Conservation (phyloP, 2,797 vertebrate species). For the Sylvilagus floridanus region DNA sequence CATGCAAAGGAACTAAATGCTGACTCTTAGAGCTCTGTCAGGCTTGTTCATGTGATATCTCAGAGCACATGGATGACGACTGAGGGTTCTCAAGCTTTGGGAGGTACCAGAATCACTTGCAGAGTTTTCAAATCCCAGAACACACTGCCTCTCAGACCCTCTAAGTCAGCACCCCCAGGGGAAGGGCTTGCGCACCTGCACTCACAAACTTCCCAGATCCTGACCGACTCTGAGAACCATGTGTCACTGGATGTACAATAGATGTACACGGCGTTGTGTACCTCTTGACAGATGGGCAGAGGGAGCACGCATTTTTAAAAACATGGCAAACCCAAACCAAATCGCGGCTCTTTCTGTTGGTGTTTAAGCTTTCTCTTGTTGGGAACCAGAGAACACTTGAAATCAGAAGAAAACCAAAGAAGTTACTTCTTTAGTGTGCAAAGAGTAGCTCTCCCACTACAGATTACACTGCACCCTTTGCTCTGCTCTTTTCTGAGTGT, state of each 20-base stretch:
- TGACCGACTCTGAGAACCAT: neutral
- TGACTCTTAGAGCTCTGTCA: neutral
- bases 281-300: neutral
- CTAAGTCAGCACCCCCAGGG: neutral
- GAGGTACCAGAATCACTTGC: neutral
- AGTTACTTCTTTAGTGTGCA: neutral
- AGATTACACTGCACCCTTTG: neutral
- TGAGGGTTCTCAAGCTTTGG: neutral
- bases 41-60: neutral
- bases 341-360: neutral
- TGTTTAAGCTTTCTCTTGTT: neutral
- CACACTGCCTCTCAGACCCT: neutral
- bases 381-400: slow-evolving; percentile 35
- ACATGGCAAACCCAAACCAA: neutral
- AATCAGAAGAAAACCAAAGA: slow-evolving; percentile 40
- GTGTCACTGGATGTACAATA: no score
- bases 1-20: neutral
- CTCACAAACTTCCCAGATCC: neutral
- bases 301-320: neutral
- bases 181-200: neutral
- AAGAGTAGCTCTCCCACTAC: neutral
- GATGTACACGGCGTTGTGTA: accelerated
- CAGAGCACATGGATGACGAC: neutral
- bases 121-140: neutral
- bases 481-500: neutral